phyloP scores from a whole-genome alignment of 2,113 vertebrate genomes.

The Myiozetetes cayanensis region DNA sequence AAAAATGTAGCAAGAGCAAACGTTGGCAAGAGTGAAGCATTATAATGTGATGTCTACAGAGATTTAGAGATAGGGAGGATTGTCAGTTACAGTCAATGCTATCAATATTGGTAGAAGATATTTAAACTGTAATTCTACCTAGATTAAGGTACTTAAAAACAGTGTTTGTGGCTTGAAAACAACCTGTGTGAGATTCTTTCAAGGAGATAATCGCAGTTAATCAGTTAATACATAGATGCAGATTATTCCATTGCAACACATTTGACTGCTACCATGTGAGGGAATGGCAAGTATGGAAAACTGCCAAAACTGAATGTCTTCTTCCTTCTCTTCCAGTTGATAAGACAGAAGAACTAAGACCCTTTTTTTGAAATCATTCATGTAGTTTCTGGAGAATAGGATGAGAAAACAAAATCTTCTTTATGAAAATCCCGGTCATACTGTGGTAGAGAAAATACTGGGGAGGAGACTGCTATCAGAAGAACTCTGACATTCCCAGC shows the following conservation, averaged over 20 bases:
- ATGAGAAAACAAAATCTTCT: constrained; percentile 43
- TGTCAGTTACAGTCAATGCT: constrained; percentile 41
- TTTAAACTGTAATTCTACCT: constrained; percentile 46
- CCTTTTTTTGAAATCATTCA: constrained; percentile 31
- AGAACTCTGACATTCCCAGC: constrained; percentile 1
- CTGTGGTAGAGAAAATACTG: not conserved
- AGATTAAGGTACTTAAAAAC: constrained; percentile 4
- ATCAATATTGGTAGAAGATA: constrained; percentile 16
- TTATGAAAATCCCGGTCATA: not conserved
- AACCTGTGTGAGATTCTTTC: not conserved
- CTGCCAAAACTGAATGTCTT: constrained; percentile 45
- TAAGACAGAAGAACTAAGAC: constrained; percentile 38
- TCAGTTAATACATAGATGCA: not conserved
- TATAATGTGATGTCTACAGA: constrained; percentile 64
- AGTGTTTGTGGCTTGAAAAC: not conserved
- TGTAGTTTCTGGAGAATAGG: constrained; percentile 12
- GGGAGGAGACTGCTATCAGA: not conserved
- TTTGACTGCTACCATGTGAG: constrained; percentile 23
- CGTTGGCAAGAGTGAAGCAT: constrained; percentile 63
- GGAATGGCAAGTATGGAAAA: constrained; percentile 46
- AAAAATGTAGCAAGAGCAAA: constrained; percentile 68
- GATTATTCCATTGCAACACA: not conserved
- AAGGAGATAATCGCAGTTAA: not conserved
- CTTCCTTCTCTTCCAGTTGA: constrained; percentile 49
- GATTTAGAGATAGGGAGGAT: constrained; percentile 3